Conservation (phyloP, 2,113 vertebrate genomes). For the Xiphias gladius region DNA sequence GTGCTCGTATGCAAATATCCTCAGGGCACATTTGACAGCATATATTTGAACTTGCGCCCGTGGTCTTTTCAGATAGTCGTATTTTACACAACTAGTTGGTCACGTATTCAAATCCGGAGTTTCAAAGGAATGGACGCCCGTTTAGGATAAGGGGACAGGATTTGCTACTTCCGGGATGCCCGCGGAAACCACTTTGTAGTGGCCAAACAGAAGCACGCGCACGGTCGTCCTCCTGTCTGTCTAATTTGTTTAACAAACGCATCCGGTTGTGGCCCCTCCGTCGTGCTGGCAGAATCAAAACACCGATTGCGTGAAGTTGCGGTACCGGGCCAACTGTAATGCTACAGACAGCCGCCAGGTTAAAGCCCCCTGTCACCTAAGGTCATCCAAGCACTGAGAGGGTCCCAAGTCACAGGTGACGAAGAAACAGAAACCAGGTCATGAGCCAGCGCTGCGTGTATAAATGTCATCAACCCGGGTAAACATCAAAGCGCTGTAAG, state of each 20-base stretch:
- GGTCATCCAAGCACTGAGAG: too few relatives aligned
- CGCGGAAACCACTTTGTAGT: too few relatives aligned
- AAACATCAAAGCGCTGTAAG: too few relatives aligned
- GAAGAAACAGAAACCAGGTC: too few relatives aligned
- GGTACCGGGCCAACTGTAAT: too few relatives aligned
- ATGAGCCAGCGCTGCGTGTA: too few relatives aligned
- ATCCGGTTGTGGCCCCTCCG: too few relatives aligned
- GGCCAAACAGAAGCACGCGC: neutral
- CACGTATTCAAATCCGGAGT: neutral
- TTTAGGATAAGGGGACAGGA: neutral
- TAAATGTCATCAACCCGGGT: too few relatives aligned
- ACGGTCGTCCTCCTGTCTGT: neutral
- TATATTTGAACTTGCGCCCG: neutral
- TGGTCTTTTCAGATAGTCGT: neutral
- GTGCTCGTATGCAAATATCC: neutral
- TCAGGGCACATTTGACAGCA: neutral
- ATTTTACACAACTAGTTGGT: neutral
- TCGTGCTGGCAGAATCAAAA: neutral
- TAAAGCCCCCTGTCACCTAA: too few relatives aligned
- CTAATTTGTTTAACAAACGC: constrained; percentile 4
- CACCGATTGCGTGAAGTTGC: neutral
- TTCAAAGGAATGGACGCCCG: neutral
- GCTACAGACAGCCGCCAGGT: too few relatives aligned
- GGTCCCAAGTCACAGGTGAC: too few relatives aligned
- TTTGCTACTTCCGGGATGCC: too few relatives aligned